These are phyloP conservation scores for Tadarida brasiliensis DNA, from an alignment of 2,797 vertebrate species.

Conservation along the genomic window DNA sequence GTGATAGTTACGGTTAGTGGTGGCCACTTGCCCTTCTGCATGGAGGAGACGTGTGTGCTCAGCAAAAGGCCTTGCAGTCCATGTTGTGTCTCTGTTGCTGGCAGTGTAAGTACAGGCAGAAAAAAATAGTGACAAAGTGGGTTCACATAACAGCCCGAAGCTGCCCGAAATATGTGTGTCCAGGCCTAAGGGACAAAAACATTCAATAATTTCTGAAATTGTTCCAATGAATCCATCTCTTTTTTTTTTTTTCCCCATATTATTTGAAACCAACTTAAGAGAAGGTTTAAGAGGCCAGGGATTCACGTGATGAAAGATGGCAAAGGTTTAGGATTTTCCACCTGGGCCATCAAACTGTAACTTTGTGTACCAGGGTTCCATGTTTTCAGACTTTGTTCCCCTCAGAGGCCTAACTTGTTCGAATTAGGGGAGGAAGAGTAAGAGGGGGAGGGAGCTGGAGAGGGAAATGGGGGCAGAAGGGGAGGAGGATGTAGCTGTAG, in stretches of 20 bases:
- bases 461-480: not conserved
- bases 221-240: constrained; percentile 83
- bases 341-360: constrained; percentile 76
- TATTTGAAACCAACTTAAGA: constrained; percentile 88
- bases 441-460: not conserved
- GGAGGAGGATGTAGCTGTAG: not conserved
- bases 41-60: constrained; percentile 89
- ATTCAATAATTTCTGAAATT: constrained; percentile 75
- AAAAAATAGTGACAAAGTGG: constrained; percentile 85
- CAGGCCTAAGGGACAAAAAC: constrained; percentile 54
- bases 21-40: constrained; percentile 89
- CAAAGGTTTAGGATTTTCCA: constrained; percentile 92
- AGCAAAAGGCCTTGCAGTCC: constrained; percentile 87
- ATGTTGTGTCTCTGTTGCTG: constrained; percentile 86
- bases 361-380: not conserved
- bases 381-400: constrained; percentile 54
- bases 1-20: constrained; percentile 68
- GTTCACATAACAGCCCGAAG: constrained; percentile 81
- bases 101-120: constrained; percentile 82
- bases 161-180: constrained; percentile 79
- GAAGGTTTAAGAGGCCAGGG: constrained; percentile 84
- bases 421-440: not conserved
- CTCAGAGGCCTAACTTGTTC: not conserved
- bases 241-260: constrained; percentile 89
- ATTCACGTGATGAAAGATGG: constrained; percentile 85